Evolutionary conservation across 92 coral and sea anemone species (phyloP).

Genomic region (Isaurus tuberculatus): DNA sequence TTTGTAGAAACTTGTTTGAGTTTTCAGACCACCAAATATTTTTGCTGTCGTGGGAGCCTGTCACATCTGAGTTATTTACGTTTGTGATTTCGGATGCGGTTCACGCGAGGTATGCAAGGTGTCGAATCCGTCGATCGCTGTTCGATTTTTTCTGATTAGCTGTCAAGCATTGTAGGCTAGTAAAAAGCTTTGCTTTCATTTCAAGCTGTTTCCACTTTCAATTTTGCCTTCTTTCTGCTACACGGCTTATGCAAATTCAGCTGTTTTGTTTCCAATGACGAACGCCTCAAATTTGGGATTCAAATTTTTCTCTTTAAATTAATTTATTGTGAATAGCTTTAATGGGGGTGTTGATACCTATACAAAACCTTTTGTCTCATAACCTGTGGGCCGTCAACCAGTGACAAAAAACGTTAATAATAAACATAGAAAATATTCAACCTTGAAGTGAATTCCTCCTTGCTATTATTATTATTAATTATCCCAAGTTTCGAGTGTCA

Average conservation of each 20-base stretch:
- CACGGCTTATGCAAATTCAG: slow-evolving; percentile 30
- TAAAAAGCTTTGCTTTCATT: neutral
- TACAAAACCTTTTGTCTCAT: slow-evolving; percentile 12
- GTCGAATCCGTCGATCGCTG: neutral
- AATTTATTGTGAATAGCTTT: neutral
- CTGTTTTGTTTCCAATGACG: slow-evolving; percentile 12
- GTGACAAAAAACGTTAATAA: neutral
- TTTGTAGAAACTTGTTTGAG: neutral
- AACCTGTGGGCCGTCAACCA: slow-evolving; percentile 10
- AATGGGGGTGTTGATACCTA: neutral
- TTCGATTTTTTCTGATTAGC: neutral
- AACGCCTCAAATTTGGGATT: slow-evolving; percentile 28
- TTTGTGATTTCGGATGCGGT: neutral
- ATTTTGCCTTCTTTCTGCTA: slow-evolving; percentile 30
- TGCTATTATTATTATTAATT: neutral
- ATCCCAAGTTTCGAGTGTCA: neutral
- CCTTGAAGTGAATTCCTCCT: neutral
- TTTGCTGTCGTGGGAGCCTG: neutral
- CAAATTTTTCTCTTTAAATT: slow-evolving; percentile 25
- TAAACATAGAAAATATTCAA: neutral
- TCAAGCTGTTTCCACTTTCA: neutral
- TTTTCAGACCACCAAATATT: neutral
- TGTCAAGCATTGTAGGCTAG: neutral
- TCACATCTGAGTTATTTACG: neutral
- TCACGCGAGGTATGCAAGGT: neutral